Evolutionary conservation across 1,140 invertebrate genomes (phyloP).

Genomic region (Drosophila orosa): DNA sequence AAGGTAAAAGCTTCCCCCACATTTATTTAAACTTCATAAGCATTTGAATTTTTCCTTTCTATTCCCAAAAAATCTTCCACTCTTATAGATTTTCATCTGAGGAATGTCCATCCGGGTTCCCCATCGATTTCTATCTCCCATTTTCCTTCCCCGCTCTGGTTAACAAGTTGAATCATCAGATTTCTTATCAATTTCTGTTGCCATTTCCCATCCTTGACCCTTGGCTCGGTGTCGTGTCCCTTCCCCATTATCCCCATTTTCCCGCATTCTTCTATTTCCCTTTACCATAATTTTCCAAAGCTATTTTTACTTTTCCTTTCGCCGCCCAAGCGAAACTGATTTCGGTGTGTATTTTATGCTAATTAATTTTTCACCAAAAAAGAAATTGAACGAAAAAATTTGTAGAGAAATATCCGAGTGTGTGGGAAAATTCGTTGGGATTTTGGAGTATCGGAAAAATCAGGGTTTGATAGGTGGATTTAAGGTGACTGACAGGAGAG

Average conservation of each 20-base stretch:
- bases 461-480: not conserved
- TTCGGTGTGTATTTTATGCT: constrained; percentile 58
- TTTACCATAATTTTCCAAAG: constrained; percentile 36
- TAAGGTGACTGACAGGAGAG: not conserved
- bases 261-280: constrained; percentile 32
- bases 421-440: not conserved
- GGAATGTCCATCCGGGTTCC: constrained; percentile 3
- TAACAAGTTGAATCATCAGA: constrained; percentile 47
- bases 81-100: constrained; percentile 15
- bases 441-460: not conserved
- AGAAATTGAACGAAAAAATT: not conserved
- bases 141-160: not conserved
- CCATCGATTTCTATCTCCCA: constrained; percentile 26
- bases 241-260: constrained; percentile 29
- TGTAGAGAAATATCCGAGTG: not conserved
- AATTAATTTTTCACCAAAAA: constrained; percentile 54
- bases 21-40: not conserved
- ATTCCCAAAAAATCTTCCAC: constrained; percentile 3
- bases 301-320: constrained; percentile 45
- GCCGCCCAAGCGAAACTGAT: constrained; percentile 22
- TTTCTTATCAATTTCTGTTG: constrained; percentile 50
- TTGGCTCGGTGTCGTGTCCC: constrained; percentile 25
- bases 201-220: constrained; percentile 41
- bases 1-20: accelerated
- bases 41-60: not conserved